A percentile compares a stretch with the other conserved stretches of the same genome.
These are phyloP conservation scores for Enteromius paludinosus DNA, from an alignment of 2,797 vertebrate genomes.

Conservation along the genomic window DNA sequence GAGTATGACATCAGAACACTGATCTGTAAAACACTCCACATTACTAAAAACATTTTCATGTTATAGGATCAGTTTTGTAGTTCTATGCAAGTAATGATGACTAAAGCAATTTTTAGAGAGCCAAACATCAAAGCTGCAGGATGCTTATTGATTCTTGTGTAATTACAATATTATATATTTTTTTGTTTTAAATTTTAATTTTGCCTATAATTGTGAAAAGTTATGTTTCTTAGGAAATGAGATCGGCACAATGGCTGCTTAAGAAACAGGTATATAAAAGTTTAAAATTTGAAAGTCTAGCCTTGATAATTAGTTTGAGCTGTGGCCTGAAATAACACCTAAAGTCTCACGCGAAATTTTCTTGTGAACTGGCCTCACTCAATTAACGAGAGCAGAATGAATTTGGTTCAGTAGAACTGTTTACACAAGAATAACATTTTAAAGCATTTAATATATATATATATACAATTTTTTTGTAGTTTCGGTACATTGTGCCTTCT, in stretches of 20 bases:
- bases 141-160: neutral
- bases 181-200: neutral
- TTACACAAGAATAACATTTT: neutral
- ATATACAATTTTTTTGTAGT: too few species aligned
- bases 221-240: neutral
- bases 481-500: neutral
- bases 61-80: constrained; percentile 13
- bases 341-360: neutral
- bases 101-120: neutral
- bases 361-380: neutral
- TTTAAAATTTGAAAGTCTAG: neutral
- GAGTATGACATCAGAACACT: neutral
- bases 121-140: neutral
- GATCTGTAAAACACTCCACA: neutral
- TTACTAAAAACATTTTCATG: constrained; percentile 5
- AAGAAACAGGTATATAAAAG: neutral
- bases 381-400: neutral
- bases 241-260: neutral
- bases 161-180: neutral
- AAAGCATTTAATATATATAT: neutral
- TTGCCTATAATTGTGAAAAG: neutral
- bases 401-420: neutral
- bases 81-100: neutral
- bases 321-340: neutral
- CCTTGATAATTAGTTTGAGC: neutral